Percentiles rank a stretch among this genome's conserved stretches.
These are phyloP conservation scores for Taxidea taxus DNA, from an alignment of 2,113 vertebrate species.

Conservation along the genomic window DNA sequence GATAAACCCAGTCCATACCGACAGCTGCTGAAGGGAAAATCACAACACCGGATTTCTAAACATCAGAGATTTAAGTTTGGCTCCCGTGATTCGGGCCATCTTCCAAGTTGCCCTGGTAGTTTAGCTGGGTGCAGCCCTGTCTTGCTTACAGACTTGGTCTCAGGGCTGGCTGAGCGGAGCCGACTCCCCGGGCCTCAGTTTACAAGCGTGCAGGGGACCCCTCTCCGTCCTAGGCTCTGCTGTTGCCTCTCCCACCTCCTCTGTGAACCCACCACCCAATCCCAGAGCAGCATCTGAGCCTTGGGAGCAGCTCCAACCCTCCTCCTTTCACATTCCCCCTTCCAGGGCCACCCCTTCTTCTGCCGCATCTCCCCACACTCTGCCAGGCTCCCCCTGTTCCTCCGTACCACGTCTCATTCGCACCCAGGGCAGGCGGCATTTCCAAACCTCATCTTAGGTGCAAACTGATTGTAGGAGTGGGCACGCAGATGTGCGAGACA, in stretches of 20 bases:
- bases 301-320: neutral
- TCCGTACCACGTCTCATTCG: neutral
- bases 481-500: neutral
- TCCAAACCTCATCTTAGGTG: neutral
- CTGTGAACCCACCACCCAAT: neutral
- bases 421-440: neutral
- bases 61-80: neutral
- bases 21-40: neutral
- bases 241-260: fast-evolving
- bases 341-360: neutral
- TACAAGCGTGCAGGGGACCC: neutral
- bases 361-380: fast-evolving
- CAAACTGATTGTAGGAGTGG: neutral
- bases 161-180: neutral
- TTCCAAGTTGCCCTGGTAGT: neutral
- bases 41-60: neutral
- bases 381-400: neutral
- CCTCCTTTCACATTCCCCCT: neutral
- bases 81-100: neutral
- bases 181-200: neutral
- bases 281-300: neutral
- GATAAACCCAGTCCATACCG: neutral
- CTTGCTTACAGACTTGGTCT: neutral
- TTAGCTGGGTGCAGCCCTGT: neutral
- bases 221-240: neutral